Evolutionary conservation across 2,797 vertebrate species (phyloP).

Genomic region (Danio jaintianensis): DNA sequence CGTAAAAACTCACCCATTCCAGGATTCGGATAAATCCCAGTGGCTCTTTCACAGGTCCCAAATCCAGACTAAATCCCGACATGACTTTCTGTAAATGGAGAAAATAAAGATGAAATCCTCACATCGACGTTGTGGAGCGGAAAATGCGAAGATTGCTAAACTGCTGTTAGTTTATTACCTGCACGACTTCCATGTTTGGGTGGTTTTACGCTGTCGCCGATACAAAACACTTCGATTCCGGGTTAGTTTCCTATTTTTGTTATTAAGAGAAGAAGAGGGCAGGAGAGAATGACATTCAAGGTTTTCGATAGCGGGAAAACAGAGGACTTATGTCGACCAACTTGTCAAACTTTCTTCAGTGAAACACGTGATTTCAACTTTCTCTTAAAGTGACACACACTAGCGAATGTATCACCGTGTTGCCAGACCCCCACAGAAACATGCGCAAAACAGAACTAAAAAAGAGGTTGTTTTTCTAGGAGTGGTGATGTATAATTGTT

Average conservation of each 20-base stretch:
- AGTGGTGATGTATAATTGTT: not conserved
- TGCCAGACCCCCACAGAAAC: not conserved
- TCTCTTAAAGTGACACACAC: constrained; percentile 54
- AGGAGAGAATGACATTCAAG: constrained; percentile 7
- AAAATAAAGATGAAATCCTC: constrained; percentile 18
- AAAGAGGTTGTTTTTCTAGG: not conserved
- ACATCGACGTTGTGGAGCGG: not conserved
- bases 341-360: constrained; percentile 62
- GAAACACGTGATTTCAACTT: constrained; percentile 53
- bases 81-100: constrained; percentile 64
- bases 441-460: not conserved
- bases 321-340: constrained; percentile 46
- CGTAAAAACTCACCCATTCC: constrained; percentile 77
- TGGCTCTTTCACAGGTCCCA: constrained; percentile 81
- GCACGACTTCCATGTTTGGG: constrained; percentile 54
- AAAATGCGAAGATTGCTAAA: not conserved
- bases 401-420: not conserved
- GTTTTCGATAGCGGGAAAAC: constrained; percentile 5
- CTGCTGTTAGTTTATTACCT: constrained; percentile 40
- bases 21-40: constrained; percentile 81
- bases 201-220: not conserved
- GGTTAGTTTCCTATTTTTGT: not conserved
- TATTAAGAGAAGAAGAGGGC: not conserved
- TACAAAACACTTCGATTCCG: not conserved
- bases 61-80: constrained; percentile 75